Percentiles rank a stretch among this genome's conserved stretches.
These are phyloP conservation scores for Linurgus olivaceus DNA, from an alignment of 2,797 vertebrate species.

Conservation along the genomic window DNA sequence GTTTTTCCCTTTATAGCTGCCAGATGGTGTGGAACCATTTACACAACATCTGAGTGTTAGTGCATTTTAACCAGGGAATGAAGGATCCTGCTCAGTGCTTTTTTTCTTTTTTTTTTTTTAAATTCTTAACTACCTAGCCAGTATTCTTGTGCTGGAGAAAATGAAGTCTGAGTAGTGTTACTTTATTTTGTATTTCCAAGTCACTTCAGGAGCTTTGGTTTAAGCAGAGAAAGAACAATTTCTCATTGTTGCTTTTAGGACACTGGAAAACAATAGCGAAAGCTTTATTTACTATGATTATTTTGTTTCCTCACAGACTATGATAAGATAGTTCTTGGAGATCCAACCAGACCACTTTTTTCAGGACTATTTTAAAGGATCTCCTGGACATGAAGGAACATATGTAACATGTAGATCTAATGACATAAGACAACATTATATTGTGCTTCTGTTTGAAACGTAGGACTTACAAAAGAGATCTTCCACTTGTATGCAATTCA, in stretches of 20 bases:
- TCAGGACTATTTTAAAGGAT: not conserved
- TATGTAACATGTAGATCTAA: not conserved
- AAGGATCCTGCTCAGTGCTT: not conserved
- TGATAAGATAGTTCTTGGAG: not conserved
- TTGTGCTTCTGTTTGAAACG: not conserved
- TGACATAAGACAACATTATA: not conserved
- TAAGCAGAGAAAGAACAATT: not conserved
- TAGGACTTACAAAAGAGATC: not conserved
- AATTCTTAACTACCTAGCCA: not conserved
- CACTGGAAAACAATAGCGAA: not conserved
- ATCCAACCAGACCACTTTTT: not conserved
- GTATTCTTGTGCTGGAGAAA: not conserved
- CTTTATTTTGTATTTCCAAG: not conserved
- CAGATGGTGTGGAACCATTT: conserved; percentile 61
- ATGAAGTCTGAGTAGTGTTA: not conserved
- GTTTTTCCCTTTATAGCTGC: conserved; percentile 46
- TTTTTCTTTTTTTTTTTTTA: no score
- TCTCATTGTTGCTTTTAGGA: not conserved
- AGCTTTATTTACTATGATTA: not conserved
- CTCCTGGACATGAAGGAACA: not conserved
- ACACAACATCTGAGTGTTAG: not conserved
- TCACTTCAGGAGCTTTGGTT: not conserved
- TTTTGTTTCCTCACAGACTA: not conserved
- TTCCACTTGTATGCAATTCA: not conserved
- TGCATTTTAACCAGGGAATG: conserved; percentile 48